Conservation (phyloP, 1,140 invertebrate genomes). For the Atta texana region DNA sequence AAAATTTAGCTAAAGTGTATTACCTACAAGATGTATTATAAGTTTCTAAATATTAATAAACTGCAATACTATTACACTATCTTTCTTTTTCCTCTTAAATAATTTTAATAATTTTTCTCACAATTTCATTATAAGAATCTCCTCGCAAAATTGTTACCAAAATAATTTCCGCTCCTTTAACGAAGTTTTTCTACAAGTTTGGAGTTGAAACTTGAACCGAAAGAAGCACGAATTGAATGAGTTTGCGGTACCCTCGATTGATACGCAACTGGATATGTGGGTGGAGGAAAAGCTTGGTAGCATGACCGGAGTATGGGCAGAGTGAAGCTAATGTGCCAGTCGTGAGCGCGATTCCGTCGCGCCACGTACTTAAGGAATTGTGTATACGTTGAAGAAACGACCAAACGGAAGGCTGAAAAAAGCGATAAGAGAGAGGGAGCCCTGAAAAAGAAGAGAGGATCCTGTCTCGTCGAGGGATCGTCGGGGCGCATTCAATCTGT, state of each 20-base stretch:
- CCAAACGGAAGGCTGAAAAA: constrained; percentile 21
- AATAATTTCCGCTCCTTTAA: background rate
- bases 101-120: background rate
- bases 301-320: constrained; percentile 73
- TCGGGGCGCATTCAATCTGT: constrained; percentile 31
- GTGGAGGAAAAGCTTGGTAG: constrained; percentile 77
- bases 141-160: background rate
- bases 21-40: background rate
- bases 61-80: background rate
- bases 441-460: background rate
- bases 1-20: constrained; percentile 5
- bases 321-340: constrained; percentile 77
- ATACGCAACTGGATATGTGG: constrained; percentile 74
- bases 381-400: constrained; percentile 30
- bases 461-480: background rate
- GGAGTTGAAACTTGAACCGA: background rate
- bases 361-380: constrained; percentile 69
- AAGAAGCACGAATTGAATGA: background rate
- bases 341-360: constrained; percentile 82
- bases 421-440: constrained; percentile 10
- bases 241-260: constrained; percentile 64
- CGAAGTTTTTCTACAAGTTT: background rate
- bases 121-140: background rate
- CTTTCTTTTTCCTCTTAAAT: background rate
- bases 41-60: background rate